A percentile compares a stretch with the other conserved stretches of the same genome.
Conservation (phyloP, 2,797 vertebrate genomes). For the Alosa sapidissima region DNA sequence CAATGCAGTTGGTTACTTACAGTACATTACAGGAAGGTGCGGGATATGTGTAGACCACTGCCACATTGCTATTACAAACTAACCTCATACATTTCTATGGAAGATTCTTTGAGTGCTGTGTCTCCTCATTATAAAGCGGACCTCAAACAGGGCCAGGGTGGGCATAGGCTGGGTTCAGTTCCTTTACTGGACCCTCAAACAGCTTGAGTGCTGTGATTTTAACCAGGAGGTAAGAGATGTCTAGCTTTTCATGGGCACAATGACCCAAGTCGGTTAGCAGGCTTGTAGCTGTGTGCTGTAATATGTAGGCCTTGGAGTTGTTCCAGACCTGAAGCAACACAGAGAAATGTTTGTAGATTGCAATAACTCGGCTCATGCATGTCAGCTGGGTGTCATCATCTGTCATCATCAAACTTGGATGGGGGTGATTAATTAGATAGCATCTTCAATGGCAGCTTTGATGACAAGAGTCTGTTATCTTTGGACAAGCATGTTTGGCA, state of each 20-base stretch:
- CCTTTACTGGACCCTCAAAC: not conserved
- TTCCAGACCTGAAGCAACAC: not conserved
- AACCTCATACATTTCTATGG: too few species aligned
- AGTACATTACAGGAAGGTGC: too few species aligned
- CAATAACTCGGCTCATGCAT: not conserved
- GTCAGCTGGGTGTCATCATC: not conserved
- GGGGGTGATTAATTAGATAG: conserved; percentile 12
- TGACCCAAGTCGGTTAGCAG: not conserved
- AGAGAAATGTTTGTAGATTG: not conserved
- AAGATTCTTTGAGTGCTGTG: too few species aligned
- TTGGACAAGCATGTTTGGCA: not conserved
- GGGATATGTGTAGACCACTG: too few species aligned
- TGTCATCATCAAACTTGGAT: not conserved
- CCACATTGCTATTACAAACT: too few species aligned
- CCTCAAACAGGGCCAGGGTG: too few species aligned
- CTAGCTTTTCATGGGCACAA: not conserved
- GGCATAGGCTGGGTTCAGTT: too few species aligned
- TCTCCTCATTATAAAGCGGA: too few species aligned
- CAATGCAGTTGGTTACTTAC: too few species aligned
- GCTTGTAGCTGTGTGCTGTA: not conserved
- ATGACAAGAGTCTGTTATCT: not conserved
- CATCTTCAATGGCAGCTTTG: not conserved
- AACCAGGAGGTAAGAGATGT: not conserved
- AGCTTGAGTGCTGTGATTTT: not conserved
- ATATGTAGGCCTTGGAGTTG: not conserved